Evolutionary conservation across 2,888 invertebrate genomes (phyloP).

Genomic region (Lobophora halterata): DNA sequence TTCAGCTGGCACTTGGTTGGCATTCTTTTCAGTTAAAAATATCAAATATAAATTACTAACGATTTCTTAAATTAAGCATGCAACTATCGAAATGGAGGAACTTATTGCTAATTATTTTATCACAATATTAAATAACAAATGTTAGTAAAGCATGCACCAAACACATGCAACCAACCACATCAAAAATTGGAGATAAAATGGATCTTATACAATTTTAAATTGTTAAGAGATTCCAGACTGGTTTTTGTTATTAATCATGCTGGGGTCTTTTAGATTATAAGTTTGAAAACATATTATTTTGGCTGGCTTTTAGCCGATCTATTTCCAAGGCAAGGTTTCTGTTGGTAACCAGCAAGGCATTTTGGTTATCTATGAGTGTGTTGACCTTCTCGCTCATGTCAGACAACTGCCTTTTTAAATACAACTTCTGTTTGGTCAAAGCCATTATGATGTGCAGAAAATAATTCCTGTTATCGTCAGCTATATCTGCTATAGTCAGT

Average conservation of each 20-base stretch:
- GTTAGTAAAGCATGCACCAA: too few species aligned
- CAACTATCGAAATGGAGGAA: too few species aligned
- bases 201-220: background rate
- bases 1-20: too few species aligned
- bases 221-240: slow-evolving; percentile 3
- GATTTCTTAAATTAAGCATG: too few species aligned
- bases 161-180: too few species aligned
- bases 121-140: too few species aligned
- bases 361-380: slow-evolving; percentile 59
- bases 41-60: too few species aligned
- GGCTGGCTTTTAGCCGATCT: slow-evolving; percentile 62
- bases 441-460: slow-evolving; percentile 74
- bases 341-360: slow-evolving; percentile 71
- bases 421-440: slow-evolving; percentile 71
- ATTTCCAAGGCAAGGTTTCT: slow-evolving; percentile 71
- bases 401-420: slow-evolving; percentile 64
- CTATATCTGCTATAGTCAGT: slow-evolving; percentile 58
- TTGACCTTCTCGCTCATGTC: slow-evolving; percentile 59
- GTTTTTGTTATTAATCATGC: background rate
- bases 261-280: background rate
- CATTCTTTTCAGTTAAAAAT: too few species aligned
- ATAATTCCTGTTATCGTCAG: slow-evolving; percentile 67
- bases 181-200: too few species aligned
- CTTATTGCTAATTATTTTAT: too few species aligned
- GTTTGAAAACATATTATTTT: slow-evolving; percentile 33